phyloP scores from a whole-genome alignment of 30 jellyfish, hydroid and myxozoan genomes.

The Pelagia noctiluca region DNA sequence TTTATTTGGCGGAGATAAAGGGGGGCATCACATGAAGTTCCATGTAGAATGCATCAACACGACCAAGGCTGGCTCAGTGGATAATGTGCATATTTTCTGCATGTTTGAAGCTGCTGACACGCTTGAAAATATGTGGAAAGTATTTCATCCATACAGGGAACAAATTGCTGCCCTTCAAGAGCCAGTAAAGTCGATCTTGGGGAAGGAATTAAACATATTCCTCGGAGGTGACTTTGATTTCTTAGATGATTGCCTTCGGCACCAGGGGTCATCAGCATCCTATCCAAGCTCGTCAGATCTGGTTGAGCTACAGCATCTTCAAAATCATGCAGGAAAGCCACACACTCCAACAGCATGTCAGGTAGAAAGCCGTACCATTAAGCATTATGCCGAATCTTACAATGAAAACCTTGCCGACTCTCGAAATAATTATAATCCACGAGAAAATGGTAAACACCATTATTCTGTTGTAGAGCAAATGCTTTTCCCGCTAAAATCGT shows the following conservation, averaged over 20 bases:
- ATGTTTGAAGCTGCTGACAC: slow-evolving; percentile 26
- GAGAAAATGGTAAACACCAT: slow-evolving; percentile 15
- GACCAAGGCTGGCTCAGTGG: background rate
- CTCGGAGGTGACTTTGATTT: slow-evolving; percentile 8
- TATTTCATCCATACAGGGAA: slow-evolving; percentile 10
- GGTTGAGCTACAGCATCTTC: background rate
- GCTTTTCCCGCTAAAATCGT: background rate
- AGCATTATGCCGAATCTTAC: background rate
- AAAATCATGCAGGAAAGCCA: background rate
- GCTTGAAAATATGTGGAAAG: slow-evolving; percentile 15
- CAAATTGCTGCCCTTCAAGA: background rate
- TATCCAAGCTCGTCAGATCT: slow-evolving; percentile 1
- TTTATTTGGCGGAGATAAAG: slow-evolving; percentile 6
- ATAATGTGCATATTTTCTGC: slow-evolving; percentile 6
- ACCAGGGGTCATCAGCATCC: slow-evolving; percentile 19
- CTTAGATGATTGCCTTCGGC: slow-evolving; percentile 6
- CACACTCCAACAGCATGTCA: background rate
- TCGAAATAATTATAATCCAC: background rate
- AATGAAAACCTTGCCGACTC: background rate
- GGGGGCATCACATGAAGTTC: slow-evolving; percentile 6
- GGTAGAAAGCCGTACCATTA: background rate
- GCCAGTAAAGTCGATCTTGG: background rate
- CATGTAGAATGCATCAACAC: background rate
- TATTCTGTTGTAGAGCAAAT: background rate
- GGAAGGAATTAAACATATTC: background rate